phyloP scores from a whole-genome alignment of 2,888 invertebrate genomes.

The Scaeva pyrastri region DNA sequence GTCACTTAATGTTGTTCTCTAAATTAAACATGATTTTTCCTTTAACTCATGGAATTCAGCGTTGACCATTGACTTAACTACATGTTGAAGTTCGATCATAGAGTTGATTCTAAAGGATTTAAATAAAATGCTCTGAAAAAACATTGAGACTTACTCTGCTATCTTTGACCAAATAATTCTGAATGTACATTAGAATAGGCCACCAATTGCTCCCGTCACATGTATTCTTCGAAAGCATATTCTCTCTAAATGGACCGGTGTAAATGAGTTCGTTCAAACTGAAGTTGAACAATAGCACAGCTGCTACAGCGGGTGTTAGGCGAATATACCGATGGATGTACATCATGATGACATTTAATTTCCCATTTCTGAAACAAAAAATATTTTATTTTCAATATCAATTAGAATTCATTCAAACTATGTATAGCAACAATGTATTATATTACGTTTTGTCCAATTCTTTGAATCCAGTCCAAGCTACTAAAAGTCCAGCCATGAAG shows the following conservation, averaged over 20 bases:
- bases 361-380: constrained; percentile 74
- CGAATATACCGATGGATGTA: constrained; percentile 80
- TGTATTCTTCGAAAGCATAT: neutral
- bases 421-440: no score
- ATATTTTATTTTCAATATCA: neutral
- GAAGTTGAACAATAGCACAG: constrained; percentile 83
- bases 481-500: constrained; percentile 85
- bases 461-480: constrained; percentile 78
- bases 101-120: no score
- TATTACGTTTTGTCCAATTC: constrained; percentile 67
- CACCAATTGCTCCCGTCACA: constrained; percentile 83
- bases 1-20: no score
- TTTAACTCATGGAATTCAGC: no score
- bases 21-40: no score
- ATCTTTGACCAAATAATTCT: constrained; percentile 82
- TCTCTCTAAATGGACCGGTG: constrained; percentile 82
- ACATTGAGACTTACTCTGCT: neutral
- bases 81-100: neutral
- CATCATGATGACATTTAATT: constrained; percentile 77
- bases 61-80: no score
- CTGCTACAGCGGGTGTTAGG: constrained; percentile 84
- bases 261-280: constrained; percentile 83
- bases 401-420: no score
- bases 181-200: constrained; percentile 83
- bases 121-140: neutral